These are phyloP conservation scores for Tauraco erythrolophus DNA, from an alignment of 2,113 vertebrate genomes.

Conservation along the genomic window DNA sequence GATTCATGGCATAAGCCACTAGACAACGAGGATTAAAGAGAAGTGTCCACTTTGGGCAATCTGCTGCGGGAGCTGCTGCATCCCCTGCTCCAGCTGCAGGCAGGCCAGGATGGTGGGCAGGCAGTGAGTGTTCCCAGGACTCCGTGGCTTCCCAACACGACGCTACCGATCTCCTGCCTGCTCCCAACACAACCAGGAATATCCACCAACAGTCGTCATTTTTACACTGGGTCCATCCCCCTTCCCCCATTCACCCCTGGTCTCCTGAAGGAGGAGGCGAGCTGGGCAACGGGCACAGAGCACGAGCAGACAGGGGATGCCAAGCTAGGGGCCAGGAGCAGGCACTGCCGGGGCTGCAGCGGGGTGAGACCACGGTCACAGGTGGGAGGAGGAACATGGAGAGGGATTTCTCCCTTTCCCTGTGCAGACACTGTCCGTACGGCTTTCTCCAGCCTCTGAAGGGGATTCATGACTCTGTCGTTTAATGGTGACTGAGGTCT, in stretches of 20 bases:
- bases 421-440: accelerated
- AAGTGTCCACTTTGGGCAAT: background rate
- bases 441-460: background rate
- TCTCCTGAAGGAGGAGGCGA: background rate
- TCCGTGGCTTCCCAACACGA: background rate
- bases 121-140: background rate
- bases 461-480: background rate
- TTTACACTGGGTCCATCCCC: accelerated
- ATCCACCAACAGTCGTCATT: background rate
- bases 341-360: no score
- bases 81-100: accelerated
- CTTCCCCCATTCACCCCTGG: background rate
- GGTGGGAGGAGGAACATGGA: background rate
- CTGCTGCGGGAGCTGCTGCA: accelerated
- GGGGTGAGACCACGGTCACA: background rate
- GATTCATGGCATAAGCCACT: background rate
- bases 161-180: background rate
- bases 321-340: background rate
- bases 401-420: background rate
- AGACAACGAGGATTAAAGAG: background rate
- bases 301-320: background rate
- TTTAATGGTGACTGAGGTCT: background rate
- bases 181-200: accelerated
- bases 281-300: accelerated
- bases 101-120: background rate